These are phyloP conservation scores for Rhizomys pruinosus DNA, from an alignment of 2,113 vertebrate genomes.

Conservation along the genomic window DNA sequence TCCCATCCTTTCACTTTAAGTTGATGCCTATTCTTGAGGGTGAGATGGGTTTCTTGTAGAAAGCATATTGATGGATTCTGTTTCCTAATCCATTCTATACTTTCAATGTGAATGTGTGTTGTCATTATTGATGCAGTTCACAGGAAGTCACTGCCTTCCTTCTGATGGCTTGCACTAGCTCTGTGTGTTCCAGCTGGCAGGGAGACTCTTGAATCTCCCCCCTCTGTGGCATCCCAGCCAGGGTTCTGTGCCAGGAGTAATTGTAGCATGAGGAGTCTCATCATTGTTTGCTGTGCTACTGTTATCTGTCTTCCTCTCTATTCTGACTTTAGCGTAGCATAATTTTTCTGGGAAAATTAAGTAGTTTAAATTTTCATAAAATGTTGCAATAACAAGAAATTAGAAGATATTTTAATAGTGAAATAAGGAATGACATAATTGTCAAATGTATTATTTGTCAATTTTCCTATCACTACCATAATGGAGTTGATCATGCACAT, in stretches of 20 bases:
- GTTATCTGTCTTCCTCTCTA: constrained; percentile 2
- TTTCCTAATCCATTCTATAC: no score
- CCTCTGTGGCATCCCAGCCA: not conserved
- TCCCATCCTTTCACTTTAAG: no score
- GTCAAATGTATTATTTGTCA: constrained; percentile 3
- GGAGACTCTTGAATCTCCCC: not conserved
- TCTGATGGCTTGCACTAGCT: not conserved
- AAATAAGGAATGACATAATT: constrained; percentile 17
- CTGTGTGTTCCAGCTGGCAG: no score
- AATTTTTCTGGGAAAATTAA: constrained; percentile 29
- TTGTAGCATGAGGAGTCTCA: not conserved
- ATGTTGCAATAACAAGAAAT: not conserved
- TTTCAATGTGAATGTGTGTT: constrained; percentile 6
- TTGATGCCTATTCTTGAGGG: no score
- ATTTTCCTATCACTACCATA: not conserved
- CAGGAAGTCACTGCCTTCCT: not conserved
- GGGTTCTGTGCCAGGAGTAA: not conserved
- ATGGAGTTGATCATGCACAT: not conserved
- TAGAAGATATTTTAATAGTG: not conserved
- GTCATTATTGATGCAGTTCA: not conserved
- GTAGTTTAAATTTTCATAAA: not conserved
- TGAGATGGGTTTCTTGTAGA: no score
- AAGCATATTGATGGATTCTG: no score
- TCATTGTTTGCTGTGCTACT: no score
- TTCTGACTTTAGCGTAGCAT: not conserved